Base-by-base conservation (phyloP, 2,888 invertebrate genomes). In the Drosophila mayaguana region DNA sequence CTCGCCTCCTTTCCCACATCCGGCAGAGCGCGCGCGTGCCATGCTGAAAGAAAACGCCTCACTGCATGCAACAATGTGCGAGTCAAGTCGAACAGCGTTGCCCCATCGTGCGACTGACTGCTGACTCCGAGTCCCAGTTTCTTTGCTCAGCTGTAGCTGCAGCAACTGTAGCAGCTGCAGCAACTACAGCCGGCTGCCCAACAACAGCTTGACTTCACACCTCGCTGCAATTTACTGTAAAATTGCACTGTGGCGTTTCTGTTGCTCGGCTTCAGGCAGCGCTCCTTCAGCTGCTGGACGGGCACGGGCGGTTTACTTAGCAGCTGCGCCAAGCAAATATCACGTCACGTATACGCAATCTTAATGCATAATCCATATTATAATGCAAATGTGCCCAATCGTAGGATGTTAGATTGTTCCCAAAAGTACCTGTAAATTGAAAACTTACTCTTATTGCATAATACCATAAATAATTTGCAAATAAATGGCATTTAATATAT, bases 191-290 rank as follows among this genome's bases (percentile, higher is more conserved):
- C 56, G 20, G 53, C 40, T 55, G 48, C 25, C 45, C 59, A 73
- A 57, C 59, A 78, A 60, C 83, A 82, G 68, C 80, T 87, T 83
- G 88, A 83, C 83, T 88, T 85, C 78, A 72, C 86, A 81, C 84
- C 88, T 88, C 81, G 73, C 81, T 79, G 86, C 88, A 83, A 88
- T 86, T 85, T 86, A 79, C 68, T 88, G 79, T 72, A 56, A 85
- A 86, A 85, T 81, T 83, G 83, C 83, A 78, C 70, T 25, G 53
- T 43, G 64, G 63, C 80, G 62, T 78, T 75, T 84, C 81, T 74
- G 78, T 70, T 16, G 45, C 22, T 5, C 7, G 8, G 22, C 6
- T 22, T 22, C 8, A 0, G 28, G 8, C 28, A 28, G 28, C 28
- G 7, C 28, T 28, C 28, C 28, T 8, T 0, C 61, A 25, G 54